phyloP scores from a whole-genome alignment of 2,113 vertebrate species.

The Sylvia atricapilla region DNA sequence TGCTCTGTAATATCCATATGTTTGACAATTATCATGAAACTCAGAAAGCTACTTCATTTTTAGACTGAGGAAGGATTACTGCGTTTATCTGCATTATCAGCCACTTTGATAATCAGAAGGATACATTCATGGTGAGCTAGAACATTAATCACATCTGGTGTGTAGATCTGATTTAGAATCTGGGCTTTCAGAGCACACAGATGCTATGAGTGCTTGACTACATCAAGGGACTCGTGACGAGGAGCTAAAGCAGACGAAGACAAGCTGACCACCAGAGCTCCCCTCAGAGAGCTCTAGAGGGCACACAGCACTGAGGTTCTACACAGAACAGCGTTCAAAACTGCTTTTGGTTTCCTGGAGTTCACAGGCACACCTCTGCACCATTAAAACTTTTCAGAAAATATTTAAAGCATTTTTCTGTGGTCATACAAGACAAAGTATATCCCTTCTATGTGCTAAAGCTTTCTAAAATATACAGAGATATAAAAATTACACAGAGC shows the following conservation, averaged over 20 bases:
- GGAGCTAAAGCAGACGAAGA: neutral
- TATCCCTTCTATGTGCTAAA: neutral
- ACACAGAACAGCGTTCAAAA: neutral
- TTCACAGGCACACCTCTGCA: neutral
- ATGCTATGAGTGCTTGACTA: neutral
- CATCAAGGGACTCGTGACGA: accelerated
- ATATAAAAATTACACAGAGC: neutral
- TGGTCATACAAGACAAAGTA: neutral
- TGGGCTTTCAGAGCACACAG: neutral
- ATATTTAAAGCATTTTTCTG: neutral
- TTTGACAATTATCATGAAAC: accelerated
- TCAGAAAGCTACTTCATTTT: neutral
- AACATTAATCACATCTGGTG: neutral
- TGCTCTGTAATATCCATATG: neutral
- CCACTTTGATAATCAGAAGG: neutral
- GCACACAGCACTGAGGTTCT: neutral
- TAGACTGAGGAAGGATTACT: neutral
- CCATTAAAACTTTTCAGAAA: neutral
- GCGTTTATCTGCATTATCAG: neutral
- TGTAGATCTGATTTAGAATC: neutral
- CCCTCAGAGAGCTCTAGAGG: neutral
- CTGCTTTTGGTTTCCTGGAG: neutral
- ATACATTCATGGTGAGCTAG: neutral
- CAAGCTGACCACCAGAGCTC: neutral
- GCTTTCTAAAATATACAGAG: neutral